phyloP scores from a whole-genome alignment of 2,797 vertebrate species.

The Megaceryle alcyon region DNA sequence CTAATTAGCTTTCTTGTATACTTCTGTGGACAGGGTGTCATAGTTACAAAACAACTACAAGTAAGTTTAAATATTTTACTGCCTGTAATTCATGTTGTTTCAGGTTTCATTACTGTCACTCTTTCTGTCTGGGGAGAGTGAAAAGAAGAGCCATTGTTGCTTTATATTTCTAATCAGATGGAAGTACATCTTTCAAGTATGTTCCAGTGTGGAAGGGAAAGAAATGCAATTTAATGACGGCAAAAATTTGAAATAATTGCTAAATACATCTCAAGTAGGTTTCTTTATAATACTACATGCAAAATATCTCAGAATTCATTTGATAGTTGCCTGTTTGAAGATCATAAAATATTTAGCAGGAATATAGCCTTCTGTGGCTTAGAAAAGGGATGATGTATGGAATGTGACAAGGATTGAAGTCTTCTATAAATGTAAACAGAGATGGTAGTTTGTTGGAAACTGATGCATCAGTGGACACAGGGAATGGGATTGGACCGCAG shows the following conservation, averaged over 20 bases:
- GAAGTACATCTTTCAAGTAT: not conserved
- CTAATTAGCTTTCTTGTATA: constrained; percentile 55
- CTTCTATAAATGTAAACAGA: not conserved
- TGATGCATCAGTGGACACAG: not conserved
- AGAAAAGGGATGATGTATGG: not conserved
- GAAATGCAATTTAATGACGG: not conserved
- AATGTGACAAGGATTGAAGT: not conserved
- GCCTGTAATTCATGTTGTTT: constrained; percentile 68
- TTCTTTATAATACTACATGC: not conserved
- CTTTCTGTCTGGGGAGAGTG: constrained; percentile 44
- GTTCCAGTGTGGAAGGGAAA: not conserved
- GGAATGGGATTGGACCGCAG: not conserved
- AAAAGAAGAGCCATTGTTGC: not conserved
- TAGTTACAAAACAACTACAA: constrained; percentile 52
- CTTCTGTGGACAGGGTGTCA: constrained; percentile 46
- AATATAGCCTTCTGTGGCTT: not conserved
- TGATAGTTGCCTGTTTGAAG: not conserved
- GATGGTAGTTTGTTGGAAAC: not conserved
- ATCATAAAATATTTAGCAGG: not conserved
- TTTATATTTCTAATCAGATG: not conserved
- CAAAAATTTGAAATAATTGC: not conserved
- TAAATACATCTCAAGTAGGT: not conserved
- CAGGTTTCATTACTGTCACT: constrained; percentile 62
- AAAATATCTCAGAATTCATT: not conserved
- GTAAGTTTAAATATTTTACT: constrained; percentile 73